A percentile compares a stretch with the other conserved stretches of the same genome.
Conservation (phyloP, 2,797 vertebrate species). For the Microcaecilia unicolor region DNA sequence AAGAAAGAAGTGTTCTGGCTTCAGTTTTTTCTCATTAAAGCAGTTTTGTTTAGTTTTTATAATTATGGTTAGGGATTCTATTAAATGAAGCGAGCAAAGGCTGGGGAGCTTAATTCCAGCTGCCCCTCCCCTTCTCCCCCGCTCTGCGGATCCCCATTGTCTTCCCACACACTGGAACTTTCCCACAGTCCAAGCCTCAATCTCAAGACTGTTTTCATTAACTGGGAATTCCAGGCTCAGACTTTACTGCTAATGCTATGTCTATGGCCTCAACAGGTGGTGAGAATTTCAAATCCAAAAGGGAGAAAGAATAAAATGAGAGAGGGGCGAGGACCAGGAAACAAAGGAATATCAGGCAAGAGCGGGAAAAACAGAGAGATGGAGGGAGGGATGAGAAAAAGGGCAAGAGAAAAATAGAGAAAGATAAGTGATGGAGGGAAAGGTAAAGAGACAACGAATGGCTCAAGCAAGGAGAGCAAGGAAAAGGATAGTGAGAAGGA, state of each 20-base stretch:
- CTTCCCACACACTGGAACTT: constrained; percentile 3
- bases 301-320: background rate
- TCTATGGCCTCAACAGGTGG: constrained; percentile 3
- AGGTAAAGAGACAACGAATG: too few species aligned
- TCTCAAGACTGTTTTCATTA: background rate
- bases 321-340: too few species aligned
- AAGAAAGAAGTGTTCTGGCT: too few species aligned
- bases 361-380: too few species aligned
- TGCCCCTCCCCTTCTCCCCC: background rate
- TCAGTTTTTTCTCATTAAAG: background rate
- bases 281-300: background rate
- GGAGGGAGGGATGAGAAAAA: too few species aligned
- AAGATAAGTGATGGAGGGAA: too few species aligned
- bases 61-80: background rate
- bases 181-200: constrained; percentile 9
- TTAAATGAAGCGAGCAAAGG: background rate
- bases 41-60: background rate
- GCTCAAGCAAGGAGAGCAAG: too few species aligned
- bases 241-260: background rate
- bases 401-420: too few species aligned
- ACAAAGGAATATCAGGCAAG: too few species aligned
- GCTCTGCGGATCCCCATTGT: background rate
- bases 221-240: background rate
- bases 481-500: too few species aligned
- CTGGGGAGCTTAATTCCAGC: background rate